phyloP scores from a whole-genome alignment of 2,888 invertebrate genomes.

The Helobdella robusta region DNA sequence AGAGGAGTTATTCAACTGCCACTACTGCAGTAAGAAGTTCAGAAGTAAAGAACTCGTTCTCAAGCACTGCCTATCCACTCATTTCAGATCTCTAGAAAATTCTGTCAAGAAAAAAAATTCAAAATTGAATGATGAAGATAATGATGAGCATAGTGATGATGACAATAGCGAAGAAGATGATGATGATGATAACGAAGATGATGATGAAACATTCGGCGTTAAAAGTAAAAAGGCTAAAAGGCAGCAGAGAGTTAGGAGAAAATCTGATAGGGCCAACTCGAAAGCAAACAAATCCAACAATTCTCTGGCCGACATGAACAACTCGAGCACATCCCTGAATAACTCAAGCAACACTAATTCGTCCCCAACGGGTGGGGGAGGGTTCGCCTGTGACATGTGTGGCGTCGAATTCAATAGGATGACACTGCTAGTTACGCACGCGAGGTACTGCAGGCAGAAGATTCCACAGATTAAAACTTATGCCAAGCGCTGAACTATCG shows the following conservation, averaged over 20 bases:
- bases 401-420: slow-evolving; percentile 25
- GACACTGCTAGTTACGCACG: slow-evolving; percentile 25
- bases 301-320: neutral
- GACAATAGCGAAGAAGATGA: slow-evolving; percentile 2
- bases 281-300: neutral
- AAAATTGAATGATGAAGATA: neutral
- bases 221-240: neutral
- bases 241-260: neutral
- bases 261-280: neutral
- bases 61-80: slow-evolving; percentile 19
- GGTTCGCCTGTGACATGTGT: slow-evolving; percentile 23
- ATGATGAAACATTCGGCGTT: neutral
- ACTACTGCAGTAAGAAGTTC: slow-evolving; percentile 24
- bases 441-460: slow-evolving; percentile 23
- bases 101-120: slow-evolving; percentile 1
- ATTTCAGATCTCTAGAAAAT: slow-evolving; percentile 21
- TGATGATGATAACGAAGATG: neutral
- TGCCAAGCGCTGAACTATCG: too few species aligned
- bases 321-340: neutral
- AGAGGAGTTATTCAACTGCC: slow-evolving; percentile 10
- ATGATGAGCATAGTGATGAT: neutral
- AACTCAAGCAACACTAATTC: neutral
- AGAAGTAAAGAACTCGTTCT: slow-evolving; percentile 18
- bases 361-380: neutral
- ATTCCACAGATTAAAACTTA: too few species aligned